These are phyloP conservation scores for Etheostoma perlongum DNA, from an alignment of 2,797 vertebrate genomes.

Conservation along the genomic window DNA sequence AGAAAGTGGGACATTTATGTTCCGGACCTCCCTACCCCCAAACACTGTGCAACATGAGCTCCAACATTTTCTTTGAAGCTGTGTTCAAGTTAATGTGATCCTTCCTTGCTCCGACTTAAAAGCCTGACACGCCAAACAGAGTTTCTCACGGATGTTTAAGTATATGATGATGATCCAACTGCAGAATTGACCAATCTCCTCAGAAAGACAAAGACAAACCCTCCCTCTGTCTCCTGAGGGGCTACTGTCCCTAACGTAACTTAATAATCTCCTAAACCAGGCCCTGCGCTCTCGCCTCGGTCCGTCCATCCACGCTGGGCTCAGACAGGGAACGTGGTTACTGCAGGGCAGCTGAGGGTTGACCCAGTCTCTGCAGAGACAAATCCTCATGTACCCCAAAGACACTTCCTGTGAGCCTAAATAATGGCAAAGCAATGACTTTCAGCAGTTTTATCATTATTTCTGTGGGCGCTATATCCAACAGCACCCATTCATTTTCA, in stretches of 20 bases:
- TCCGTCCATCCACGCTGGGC: conserved; percentile 22
- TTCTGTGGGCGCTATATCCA: conserved; percentile 17
- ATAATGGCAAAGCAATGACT: conserved; percentile 63
- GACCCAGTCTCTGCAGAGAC: conserved; percentile 43
- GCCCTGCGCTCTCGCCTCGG: conserved; percentile 16
- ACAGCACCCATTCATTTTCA: conserved; percentile 56
- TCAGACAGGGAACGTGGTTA: conserved; percentile 25
- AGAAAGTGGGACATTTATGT: conserved; percentile 70
- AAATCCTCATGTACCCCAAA: conserved; percentile 57
- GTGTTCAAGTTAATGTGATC: conserved; percentile 70
- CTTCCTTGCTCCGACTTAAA: conserved; percentile 57
- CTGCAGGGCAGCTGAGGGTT: conserved; percentile 52
- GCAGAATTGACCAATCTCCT: conserved; percentile 33
- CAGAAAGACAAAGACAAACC: conserved; percentile 43
- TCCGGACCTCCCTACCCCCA: conserved; percentile 54
- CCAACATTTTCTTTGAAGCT: conserved; percentile 65
- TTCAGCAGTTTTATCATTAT: conserved; percentile 47
- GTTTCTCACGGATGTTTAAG: conserved; percentile 52
- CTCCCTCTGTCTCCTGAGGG: conserved; percentile 22
- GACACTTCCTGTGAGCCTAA: conserved; percentile 56
- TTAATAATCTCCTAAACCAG: conserved; percentile 55
- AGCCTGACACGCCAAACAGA: conserved; percentile 44
- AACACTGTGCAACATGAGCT: conserved; percentile 46
- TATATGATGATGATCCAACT: conserved; percentile 40
- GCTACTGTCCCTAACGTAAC: conserved; percentile 47